Percentiles rank a stretch among this genome's conserved stretches.
Evolutionary conservation across 30 jellyfish, hydroid and myxozoan species (phyloP).

Genomic region (Hydractinia echinata): DNA sequence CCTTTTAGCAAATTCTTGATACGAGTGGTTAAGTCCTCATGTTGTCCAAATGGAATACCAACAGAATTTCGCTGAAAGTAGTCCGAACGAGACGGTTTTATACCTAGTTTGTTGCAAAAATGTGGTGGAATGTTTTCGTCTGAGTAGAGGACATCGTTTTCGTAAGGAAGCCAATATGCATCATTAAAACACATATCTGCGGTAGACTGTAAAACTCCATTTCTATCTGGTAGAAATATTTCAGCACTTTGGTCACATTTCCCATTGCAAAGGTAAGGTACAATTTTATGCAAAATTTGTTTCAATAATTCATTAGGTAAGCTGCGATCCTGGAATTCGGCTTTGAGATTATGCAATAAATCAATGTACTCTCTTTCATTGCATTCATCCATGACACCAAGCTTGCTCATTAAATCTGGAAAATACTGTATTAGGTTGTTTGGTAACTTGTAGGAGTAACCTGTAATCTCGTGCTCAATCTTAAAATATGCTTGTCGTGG

Average conservation of each 20-base stretch:
- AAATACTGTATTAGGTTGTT: not conserved
- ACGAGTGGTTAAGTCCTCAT: constrained; percentile 63
- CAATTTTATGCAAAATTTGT: constrained; percentile 19
- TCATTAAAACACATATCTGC: constrained; percentile 40
- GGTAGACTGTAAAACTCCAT: constrained; percentile 21
- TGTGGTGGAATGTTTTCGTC: constrained; percentile 37
- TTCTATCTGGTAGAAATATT: constrained; percentile 52
- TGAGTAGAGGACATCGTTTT: constrained; percentile 20
- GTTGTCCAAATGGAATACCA: constrained; percentile 63
- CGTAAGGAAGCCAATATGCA: constrained; percentile 36
- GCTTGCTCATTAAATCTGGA: constrained; percentile 20
- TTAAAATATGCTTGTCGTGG: constrained; percentile 21
- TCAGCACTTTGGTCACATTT: constrained; percentile 7
- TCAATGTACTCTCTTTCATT: constrained; percentile 14
- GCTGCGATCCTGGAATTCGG: not conserved
- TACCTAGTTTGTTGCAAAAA: constrained; percentile 43
- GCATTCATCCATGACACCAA: constrained; percentile 41
- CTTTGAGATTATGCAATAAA: constrained; percentile 17
- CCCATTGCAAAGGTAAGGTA: not conserved
- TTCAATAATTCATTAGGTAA: constrained; percentile 17
- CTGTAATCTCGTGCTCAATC: constrained; percentile 26
- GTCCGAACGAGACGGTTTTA: constrained; percentile 37
- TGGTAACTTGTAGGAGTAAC: constrained; percentile 42
- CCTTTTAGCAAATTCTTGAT: constrained; percentile 64
- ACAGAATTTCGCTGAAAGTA: constrained; percentile 27